A percentile compares a stretch with the other conserved stretches of the same genome.
These are phyloP conservation scores for Eristalis arbustorum DNA, from an alignment of 2,888 invertebrate genomes.

Conservation along the genomic window DNA sequence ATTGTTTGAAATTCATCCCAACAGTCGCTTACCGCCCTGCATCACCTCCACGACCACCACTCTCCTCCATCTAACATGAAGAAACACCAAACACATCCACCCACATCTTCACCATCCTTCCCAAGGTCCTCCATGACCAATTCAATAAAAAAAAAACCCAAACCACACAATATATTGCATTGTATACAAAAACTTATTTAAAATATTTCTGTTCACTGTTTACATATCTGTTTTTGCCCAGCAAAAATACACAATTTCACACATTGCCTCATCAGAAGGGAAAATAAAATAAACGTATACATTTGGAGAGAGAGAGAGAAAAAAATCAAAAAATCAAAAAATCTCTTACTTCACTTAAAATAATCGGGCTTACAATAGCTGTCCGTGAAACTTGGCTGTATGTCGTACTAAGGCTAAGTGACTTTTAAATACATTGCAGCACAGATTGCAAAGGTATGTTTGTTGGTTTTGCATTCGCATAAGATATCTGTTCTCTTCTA, in stretches of 20 bases:
- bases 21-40: too few species aligned
- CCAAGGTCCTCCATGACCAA: neutral
- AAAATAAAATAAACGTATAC: constrained; percentile 6
- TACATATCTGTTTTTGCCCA: neutral
- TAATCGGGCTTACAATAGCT: constrained; percentile 70
- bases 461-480: constrained; percentile 73
- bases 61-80: neutral
- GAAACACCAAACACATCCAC: neutral
- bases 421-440: constrained; percentile 73
- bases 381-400: constrained; percentile 73
- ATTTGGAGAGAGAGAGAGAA: too few species aligned
- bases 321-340: constrained; percentile 10
- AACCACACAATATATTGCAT: neutral
- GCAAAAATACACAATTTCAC: neutral
- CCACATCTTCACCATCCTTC: neutral
- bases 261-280: neutral
- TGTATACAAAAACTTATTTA: neutral
- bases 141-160: neutral
- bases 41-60: too few species aligned
- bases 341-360: constrained; percentile 42
- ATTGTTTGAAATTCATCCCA: too few species aligned
- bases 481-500: constrained; percentile 73
- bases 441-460: constrained; percentile 72
- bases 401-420: constrained; percentile 72
- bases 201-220: neutral